Conservation (phyloP, 23 tunicate genomes). For the Halocynthia roretzi region DNA sequence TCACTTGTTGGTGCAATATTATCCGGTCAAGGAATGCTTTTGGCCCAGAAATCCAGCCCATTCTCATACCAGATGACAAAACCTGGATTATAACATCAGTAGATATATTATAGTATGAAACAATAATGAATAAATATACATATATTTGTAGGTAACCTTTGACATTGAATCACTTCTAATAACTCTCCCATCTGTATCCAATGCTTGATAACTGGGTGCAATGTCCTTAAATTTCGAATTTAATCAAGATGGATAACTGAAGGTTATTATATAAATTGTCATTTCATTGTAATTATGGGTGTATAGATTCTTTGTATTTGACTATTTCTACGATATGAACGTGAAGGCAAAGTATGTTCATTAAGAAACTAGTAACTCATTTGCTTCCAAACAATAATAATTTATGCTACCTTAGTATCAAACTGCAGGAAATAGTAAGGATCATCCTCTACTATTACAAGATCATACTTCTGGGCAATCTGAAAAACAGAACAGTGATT, state of each 20-base stretch:
- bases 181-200: conserved; percentile 93
- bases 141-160: conserved; percentile 36
- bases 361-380: neutral
- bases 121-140: conserved; percentile 2
- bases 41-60: conserved; percentile 96
- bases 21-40: conserved; percentile 57
- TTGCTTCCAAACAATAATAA: neutral
- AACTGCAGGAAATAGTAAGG: conserved; percentile 85
- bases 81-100: conserved; percentile 12
- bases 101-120: neutral
- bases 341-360: neutral
- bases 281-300: too few relatives aligned
- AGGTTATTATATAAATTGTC: too few relatives aligned
- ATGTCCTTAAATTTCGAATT: conserved; percentile 1
- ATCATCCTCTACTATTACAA: conserved; percentile 90
- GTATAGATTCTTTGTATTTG: neutral
- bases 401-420: conserved; percentile 21
- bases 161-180: conserved; percentile 90
- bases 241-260: neutral
- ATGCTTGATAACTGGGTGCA: conserved; percentile 67
- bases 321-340: neutral
- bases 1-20: conserved; percentile 70
- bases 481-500: conserved; percentile 19
- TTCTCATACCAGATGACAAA: conserved; percentile 78
- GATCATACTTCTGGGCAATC: conserved; percentile 75